Evolutionary conservation across 2,113 vertebrate genomes (phyloP).

Genomic region (Telmatochromis sp.): DNA sequence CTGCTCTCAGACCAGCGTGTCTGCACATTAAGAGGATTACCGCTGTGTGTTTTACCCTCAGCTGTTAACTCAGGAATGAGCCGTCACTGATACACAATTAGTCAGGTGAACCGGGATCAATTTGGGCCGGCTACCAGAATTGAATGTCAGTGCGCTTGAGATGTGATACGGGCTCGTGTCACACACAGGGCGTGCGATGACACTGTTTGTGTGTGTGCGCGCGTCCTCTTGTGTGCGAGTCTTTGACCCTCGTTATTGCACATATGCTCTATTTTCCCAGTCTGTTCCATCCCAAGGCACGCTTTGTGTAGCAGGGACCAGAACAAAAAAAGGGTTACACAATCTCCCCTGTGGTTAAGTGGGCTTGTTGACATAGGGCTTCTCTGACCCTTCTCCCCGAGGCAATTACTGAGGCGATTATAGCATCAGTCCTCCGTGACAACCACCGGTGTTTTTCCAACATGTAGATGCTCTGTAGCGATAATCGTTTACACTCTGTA

Average conservation of each 20-base stretch:
- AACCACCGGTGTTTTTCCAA: background rate
- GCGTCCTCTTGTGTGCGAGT: background rate
- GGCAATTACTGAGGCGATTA: slow-evolving; percentile 19
- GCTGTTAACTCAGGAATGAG: slow-evolving; percentile 49
- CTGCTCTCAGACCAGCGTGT: slow-evolving; percentile 38
- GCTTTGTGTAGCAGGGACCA: slow-evolving; percentile 13
- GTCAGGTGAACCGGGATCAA: slow-evolving; percentile 45
- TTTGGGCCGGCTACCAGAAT: slow-evolving; percentile 18
- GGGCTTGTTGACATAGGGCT: slow-evolving; percentile 31
- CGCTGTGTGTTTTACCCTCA: slow-evolving; percentile 44
- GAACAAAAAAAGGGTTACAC: slow-evolving; percentile 31
- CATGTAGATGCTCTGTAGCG: background rate
- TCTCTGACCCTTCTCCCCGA: slow-evolving; percentile 17
- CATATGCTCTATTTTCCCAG: slow-evolving; percentile 1
- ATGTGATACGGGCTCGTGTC: slow-evolving; percentile 13
- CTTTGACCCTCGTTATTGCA: slow-evolving; percentile 35
- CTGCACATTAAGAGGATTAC: slow-evolving; percentile 64
- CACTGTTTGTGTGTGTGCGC: background rate
- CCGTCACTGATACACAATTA: slow-evolving; percentile 46
- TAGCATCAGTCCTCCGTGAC: background rate
- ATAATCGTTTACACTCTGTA: background rate
- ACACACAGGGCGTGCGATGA: background rate
- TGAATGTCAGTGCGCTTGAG: slow-evolving; percentile 25
- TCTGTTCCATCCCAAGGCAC: slow-evolving; percentile 9
- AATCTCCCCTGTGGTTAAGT: slow-evolving; percentile 32